phyloP scores from a whole-genome alignment of 53 echinoderm and acorn worm species.

The Holothuria leucospilota region DNA sequence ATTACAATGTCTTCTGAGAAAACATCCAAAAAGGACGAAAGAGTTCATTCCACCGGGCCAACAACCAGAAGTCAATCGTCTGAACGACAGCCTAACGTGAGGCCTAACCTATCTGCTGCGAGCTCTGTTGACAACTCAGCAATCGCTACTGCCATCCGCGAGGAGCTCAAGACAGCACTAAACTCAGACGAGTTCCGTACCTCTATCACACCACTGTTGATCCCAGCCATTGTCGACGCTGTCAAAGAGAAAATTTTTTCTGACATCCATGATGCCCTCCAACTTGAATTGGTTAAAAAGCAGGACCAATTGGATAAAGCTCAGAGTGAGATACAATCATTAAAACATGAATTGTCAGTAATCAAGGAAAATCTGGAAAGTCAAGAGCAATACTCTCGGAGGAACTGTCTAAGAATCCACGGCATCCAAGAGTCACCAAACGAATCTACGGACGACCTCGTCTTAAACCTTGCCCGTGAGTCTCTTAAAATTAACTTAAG shows the following conservation, averaged over 20 bases:
- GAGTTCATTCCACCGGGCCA: no score
- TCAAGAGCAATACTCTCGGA: conserved; percentile 7
- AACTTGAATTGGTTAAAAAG: neutral
- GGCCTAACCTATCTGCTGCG: neutral
- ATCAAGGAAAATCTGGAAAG: neutral
- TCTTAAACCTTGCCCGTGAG: neutral
- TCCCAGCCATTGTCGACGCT: neutral
- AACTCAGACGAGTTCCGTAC: neutral
- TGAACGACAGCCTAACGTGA: conserved; percentile 1
- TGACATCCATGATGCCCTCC: neutral
- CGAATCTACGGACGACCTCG: conserved; percentile 4
- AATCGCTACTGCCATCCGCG: neutral
- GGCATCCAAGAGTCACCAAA: neutral
- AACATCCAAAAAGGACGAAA: no score
- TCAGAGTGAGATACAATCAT: neutral
- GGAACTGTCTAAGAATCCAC: conserved; percentile 1
- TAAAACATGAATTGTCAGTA: neutral
- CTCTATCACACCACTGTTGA: neutral
- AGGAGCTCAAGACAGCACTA: conserved; percentile 3
- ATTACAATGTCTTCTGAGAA: no score
- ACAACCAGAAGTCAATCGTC: neutral
- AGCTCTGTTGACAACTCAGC: conserved; percentile 2
- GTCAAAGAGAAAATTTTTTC: neutral
- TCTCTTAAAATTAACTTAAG: neutral
- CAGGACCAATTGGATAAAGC: neutral